These are phyloP conservation scores for Cetoscarus ocellatus DNA, from an alignment of 2,797 vertebrate species.

Conservation along the genomic window DNA sequence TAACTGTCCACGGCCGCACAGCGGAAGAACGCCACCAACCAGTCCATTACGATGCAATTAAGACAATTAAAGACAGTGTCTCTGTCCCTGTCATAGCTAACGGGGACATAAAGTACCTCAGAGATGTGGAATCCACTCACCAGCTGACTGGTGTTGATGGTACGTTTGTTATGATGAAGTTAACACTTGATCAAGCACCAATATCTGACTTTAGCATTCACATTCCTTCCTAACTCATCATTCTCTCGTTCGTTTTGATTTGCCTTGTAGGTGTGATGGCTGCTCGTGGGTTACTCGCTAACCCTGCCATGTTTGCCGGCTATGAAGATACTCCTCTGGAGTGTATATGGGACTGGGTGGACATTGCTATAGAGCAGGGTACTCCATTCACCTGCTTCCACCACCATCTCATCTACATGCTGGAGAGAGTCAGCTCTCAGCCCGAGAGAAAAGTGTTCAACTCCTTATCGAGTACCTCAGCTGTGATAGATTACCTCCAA, in stretches of 20 bases:
- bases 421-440: conserved; percentile 95
- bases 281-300: conserved; percentile 93
- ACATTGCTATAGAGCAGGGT: conserved; percentile 92
- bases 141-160: conserved; percentile 92
- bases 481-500: conserved; percentile 93
- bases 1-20: conserved; percentile 95
- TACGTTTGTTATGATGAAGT: conserved; percentile 66
- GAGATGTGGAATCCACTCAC: conserved; percentile 89
- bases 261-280: conserved; percentile 89
- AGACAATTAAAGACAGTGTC: conserved; percentile 93
- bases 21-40: conserved; percentile 95
- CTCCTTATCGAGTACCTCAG: conserved; percentile 93
- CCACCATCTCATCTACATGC: conserved; percentile 98
- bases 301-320: conserved; percentile 97
- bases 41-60: conserved; percentile 95
- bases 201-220: too few species aligned
- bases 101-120: conserved; percentile 92
- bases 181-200: too few species aligned
- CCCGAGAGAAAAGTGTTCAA: conserved; percentile 96
- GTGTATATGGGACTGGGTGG: conserved; percentile 97
- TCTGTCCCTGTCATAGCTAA: conserved; percentile 94
- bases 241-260: conserved; percentile 19
- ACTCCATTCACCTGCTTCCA: conserved; percentile 97
- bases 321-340: conserved; percentile 93
- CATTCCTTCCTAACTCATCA: neutral